These are phyloP conservation scores for Doryteuthis pealeii DNA, from an alignment of 1,140 invertebrate genomes.

Conservation along the genomic window DNA sequence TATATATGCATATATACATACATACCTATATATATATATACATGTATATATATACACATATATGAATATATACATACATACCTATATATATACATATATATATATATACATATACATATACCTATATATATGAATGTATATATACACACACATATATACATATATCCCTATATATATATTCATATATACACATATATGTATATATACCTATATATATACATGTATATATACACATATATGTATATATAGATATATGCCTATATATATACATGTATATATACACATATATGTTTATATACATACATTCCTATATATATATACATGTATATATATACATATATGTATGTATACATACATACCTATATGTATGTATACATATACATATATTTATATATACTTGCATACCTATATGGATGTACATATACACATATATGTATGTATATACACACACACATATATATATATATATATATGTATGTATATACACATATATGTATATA, in stretches of 20 bases:
- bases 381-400: neutral
- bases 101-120: neutral
- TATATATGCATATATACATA: conserved; percentile 1
- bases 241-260: neutral
- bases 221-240: neutral
- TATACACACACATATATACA: neutral
- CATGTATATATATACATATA: neutral
- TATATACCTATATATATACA: neutral
- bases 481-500: neutral
- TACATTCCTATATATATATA: neutral
- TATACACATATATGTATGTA: neutral
- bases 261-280: neutral
- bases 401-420: neutral
- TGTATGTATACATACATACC: neutral
- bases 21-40: neutral
- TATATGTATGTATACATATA: neutral
- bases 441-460: neutral
- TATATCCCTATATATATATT: neutral
- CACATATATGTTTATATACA: neutral
- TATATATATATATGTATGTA: neutral
- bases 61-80: neutral
- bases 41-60: neutral
- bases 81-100: neutral
- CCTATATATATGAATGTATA: neutral
- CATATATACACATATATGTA: neutral